Evolutionary conservation across 1,140 invertebrate species (phyloP).

Genomic region (Apolygus lucorum): DNA sequence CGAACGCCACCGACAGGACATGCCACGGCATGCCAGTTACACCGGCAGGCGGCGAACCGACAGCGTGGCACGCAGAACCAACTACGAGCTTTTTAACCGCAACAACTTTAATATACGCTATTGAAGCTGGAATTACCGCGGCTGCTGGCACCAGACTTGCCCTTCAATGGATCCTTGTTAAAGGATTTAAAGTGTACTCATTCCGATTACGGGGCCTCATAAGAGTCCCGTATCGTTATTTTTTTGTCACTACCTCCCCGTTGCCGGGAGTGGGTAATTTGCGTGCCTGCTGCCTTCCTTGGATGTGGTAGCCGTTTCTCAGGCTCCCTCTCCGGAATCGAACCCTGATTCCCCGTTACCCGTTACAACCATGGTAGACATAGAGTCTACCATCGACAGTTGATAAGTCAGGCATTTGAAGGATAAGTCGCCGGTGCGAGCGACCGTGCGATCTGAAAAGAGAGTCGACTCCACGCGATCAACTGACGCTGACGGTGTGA

Average conservation of each 20-base stretch:
- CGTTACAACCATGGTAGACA: slow-evolving; percentile 72
- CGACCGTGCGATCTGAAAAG: slow-evolving; percentile 66
- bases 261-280: slow-evolving; percentile 77
- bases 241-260: slow-evolving; percentile 77
- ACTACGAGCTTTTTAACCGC: slow-evolving; percentile 69
- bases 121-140: slow-evolving; percentile 86
- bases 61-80: slow-evolving; percentile 55
- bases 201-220: slow-evolving; percentile 73
- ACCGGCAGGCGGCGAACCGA: slow-evolving; percentile 47
- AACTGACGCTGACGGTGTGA: too few relatives aligned
- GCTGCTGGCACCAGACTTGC: slow-evolving; percentile 86
- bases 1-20: slow-evolving; percentile 39
- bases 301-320: slow-evolving; percentile 87
- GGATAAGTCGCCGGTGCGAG: slow-evolving; percentile 62
- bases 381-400: slow-evolving; percentile 70
- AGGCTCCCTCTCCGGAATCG: slow-evolving; percentile 65
- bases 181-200: slow-evolving; percentile 83
- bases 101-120: slow-evolving; percentile 83
- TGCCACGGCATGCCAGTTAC: slow-evolving; percentile 40
- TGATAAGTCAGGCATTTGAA: slow-evolving; percentile 85
- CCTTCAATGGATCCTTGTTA: slow-evolving; percentile 80
- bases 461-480: too few relatives aligned
- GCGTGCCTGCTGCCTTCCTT: slow-evolving; percentile 85
- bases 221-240: slow-evolving; percentile 75
- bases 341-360: slow-evolving; percentile 66